These are phyloP conservation scores for Sicus ferrugineus DNA, from an alignment of 2,888 invertebrate species.

Conservation along the genomic window DNA sequence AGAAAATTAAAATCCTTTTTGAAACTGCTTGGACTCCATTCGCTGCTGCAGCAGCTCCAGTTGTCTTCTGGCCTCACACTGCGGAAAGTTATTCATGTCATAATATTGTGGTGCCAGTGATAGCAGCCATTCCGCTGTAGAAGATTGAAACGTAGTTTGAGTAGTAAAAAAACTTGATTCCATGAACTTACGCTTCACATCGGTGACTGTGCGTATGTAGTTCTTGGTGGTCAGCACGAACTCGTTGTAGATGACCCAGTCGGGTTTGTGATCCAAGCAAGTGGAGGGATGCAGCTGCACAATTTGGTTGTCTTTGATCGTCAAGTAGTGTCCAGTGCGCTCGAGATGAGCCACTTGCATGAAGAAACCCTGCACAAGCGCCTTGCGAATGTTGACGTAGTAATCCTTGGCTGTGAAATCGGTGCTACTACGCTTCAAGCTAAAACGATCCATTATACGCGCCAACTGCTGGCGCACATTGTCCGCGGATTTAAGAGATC, in stretches of 20 bases:
- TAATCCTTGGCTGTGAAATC: constrained; percentile 99
- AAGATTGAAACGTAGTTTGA: constrained; percentile 8
- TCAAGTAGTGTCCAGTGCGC: constrained; percentile 96
- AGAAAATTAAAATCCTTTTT: constrained; percentile 80
- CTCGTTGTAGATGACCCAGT: constrained; percentile 99
- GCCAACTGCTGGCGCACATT: constrained; percentile 97
- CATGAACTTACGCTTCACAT: constrained; percentile 89
- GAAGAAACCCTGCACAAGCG: constrained; percentile 97
- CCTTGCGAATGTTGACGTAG: constrained; percentile 98
- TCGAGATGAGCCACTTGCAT: constrained; percentile 99
- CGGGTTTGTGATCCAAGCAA: constrained; percentile 98
- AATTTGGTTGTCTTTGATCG: constrained; percentile 98
- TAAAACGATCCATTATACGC: constrained; percentile 98
- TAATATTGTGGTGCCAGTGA: constrained; percentile 98
- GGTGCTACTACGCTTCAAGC: constrained; percentile 91
- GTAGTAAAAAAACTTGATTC: constrained; percentile 1
- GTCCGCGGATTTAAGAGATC: constrained; percentile 97
- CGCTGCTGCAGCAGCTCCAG: constrained; percentile 86
- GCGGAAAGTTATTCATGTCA: constrained; percentile 96
- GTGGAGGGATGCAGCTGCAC: constrained; percentile 99
- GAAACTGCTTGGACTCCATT: constrained; percentile 85
- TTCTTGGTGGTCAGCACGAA: constrained; percentile 99
- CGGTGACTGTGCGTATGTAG: constrained; percentile 98
- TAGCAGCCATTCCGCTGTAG: constrained; percentile 89
- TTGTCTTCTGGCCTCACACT: constrained; percentile 95